phyloP scores from a whole-genome alignment of 2,113 vertebrate genomes.

The Anthoscopus minutus region DNA sequence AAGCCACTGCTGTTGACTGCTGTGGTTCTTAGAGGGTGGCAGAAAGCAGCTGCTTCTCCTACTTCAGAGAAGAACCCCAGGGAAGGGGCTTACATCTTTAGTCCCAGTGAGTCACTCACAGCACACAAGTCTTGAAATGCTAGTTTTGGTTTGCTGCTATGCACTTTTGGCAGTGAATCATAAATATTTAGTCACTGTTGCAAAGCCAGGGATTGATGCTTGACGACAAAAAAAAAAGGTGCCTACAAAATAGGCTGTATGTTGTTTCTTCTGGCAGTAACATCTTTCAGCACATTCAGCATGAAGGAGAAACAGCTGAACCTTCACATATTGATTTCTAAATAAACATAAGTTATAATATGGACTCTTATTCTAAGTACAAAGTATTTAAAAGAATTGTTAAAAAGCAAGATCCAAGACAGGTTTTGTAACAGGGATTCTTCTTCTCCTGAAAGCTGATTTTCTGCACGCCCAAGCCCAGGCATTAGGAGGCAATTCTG shows the following conservation, averaged over 20 bases:
- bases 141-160: not conserved
- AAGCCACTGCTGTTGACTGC: not conserved
- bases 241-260: not conserved
- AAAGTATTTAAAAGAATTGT: not conserved
- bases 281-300: not conserved
- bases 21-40: not conserved
- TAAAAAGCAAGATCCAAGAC: not conserved
- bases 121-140: not conserved
- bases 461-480: not conserved
- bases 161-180: not conserved
- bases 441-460: not conserved
- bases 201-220: not conserved
- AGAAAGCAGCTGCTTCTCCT: not conserved
- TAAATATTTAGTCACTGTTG: not conserved
- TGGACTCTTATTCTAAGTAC: not conserved
- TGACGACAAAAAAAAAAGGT: not conserved
- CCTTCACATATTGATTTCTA: not conserved
- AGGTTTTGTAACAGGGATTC: not conserved
- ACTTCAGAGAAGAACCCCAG: not conserved
- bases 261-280: not conserved
- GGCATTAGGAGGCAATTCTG: not conserved
- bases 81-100: not conserved
- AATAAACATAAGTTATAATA: not conserved
- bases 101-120: not conserved
- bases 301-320: not conserved